These are phyloP conservation scores for Ciconia maguari DNA, from an alignment of 2,113 vertebrate species.

Conservation along the genomic window DNA sequence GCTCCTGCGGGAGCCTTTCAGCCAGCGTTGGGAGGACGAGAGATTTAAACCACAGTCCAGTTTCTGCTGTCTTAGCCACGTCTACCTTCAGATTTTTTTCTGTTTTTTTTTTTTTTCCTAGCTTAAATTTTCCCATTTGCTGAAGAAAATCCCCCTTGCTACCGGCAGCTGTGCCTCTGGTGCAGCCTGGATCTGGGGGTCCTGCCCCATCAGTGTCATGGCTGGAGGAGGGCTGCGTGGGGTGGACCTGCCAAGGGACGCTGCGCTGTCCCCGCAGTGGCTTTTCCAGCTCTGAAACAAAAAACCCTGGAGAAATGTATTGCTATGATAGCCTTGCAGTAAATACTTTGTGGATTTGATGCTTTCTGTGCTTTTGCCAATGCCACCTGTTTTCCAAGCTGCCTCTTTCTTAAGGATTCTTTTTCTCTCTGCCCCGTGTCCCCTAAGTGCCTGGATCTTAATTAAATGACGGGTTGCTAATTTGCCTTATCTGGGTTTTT, in stretches of 20 bases:
- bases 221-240: not conserved
- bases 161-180: rapidly evolving
- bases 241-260: not conserved
- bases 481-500: not conserved
- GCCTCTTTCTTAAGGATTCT: not conserved
- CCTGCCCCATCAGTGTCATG: rapidly evolving
- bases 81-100: not conserved
- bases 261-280: rapidly evolving
- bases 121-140: not conserved
- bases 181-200: not conserved
- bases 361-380: not conserved
- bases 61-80: not conserved
- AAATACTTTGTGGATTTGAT: not conserved
- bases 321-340: not conserved
- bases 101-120: not conserved
- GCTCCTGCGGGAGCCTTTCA: not conserved
- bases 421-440: not conserved
- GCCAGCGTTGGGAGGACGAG: rapidly evolving
- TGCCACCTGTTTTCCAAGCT: not conserved
- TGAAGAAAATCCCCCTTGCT: not conserved
- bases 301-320: not conserved
- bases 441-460: not conserved
- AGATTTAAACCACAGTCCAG: not conserved
- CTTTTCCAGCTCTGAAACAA: not conserved
- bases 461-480: not conserved